Conservation (phyloP, 2,797 vertebrate species). For the Anguilla obscura region DNA sequence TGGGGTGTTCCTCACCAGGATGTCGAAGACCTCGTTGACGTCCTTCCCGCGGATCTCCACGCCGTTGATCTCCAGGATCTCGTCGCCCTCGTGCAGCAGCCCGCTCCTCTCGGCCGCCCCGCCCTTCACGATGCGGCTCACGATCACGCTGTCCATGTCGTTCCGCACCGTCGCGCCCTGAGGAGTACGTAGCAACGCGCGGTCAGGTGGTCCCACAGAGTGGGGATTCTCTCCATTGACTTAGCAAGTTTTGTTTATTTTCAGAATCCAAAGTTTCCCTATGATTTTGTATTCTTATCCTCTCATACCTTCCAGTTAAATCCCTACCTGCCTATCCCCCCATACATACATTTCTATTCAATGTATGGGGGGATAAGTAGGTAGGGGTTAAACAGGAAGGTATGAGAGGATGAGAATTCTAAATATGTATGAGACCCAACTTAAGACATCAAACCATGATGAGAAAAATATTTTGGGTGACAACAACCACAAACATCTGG, state of each 20-base stretch:
- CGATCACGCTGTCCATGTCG: constrained; percentile 95
- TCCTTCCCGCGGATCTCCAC: constrained; percentile 95
- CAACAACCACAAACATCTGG: background rate
- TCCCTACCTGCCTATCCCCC: too few relatives aligned
- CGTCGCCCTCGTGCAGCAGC: constrained; percentile 91
- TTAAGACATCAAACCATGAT: background rate
- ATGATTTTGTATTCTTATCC: too few relatives aligned
- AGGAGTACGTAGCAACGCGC: background rate
- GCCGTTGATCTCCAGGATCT: constrained; percentile 94
- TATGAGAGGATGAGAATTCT: background rate
- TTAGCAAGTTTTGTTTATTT: too few relatives aligned
- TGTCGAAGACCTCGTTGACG: constrained; percentile 97
- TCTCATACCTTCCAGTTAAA: too few relatives aligned
- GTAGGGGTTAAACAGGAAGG: background rate
- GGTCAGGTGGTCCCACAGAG: background rate
- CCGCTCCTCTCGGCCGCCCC: constrained; percentile 93
- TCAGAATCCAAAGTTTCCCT: background rate
- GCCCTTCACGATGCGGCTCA: constrained; percentile 94
- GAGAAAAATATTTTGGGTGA: background rate
- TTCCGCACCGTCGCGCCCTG: constrained; percentile 97
- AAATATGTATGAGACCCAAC: background rate
- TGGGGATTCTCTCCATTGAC: background rate
- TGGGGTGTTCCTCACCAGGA: constrained; percentile 78
- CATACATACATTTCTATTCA: background rate
- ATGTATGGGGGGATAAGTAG: background rate